Conservation (phyloP, 2,888 invertebrate species). For the Cremastinae sp. region DNA sequence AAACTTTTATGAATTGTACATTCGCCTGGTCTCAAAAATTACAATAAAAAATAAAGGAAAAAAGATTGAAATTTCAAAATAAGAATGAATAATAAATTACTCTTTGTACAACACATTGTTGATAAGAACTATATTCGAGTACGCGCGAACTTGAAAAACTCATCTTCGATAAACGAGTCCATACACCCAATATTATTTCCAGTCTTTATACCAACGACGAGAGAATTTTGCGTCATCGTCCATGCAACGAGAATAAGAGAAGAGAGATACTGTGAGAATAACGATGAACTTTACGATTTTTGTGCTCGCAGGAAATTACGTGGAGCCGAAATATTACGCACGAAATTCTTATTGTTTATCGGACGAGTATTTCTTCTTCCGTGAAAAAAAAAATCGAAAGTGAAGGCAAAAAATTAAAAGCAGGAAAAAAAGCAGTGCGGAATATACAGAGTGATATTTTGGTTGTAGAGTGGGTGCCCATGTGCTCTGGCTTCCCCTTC, state of each 20-base stretch:
- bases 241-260: slow-evolving; percentile 24
- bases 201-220: slow-evolving; percentile 13
- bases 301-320: slow-evolving; percentile 40
- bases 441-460: slow-evolving; percentile 8
- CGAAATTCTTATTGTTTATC: slow-evolving; percentile 44
- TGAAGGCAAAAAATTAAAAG: background rate
- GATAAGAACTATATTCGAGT: slow-evolving; percentile 1
- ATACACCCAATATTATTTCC: slow-evolving; percentile 34
- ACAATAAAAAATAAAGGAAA: too few relatives aligned
- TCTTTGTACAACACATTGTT: too few relatives aligned
- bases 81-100: too few relatives aligned
- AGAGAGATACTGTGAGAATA: slow-evolving; percentile 23
- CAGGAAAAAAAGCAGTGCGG: background rate
- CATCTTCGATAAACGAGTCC: slow-evolving; percentile 5
- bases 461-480: slow-evolving; percentile 35
- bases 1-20: too few relatives aligned
- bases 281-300: slow-evolving; percentile 48
- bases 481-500: slow-evolving; percentile 35
- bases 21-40: too few relatives aligned
- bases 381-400: background rate
- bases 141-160: slow-evolving; percentile 1
- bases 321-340: slow-evolving; percentile 6
- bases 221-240: slow-evolving; percentile 53
- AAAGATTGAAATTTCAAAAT: too few relatives aligned
- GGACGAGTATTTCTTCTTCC: slow-evolving; percentile 25